Evolutionary conservation across 2,113 vertebrate species (phyloP).

Genomic region (Rhea americana): DNA sequence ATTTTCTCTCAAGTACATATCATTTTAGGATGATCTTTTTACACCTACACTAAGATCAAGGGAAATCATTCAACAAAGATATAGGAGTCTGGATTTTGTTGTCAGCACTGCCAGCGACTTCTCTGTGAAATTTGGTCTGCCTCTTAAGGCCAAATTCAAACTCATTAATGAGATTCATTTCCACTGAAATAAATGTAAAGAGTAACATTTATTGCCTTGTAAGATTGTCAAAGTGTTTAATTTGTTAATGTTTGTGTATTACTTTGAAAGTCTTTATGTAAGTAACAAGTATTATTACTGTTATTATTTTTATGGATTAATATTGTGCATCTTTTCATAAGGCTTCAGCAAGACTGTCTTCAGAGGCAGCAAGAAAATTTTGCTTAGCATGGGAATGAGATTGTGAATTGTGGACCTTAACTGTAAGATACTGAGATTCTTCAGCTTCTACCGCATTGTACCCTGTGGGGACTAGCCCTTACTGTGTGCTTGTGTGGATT

Average conservation of each 20-base stretch:
- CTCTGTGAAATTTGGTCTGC: background rate
- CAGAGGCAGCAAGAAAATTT: background rate
- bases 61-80: background rate
- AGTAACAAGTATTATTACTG: background rate
- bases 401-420: too few species aligned
- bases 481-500: background rate
- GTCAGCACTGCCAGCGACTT: background rate
- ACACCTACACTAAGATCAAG: background rate
- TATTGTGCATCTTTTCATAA: background rate
- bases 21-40: background rate
- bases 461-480: background rate
- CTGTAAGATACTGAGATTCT: background rate
- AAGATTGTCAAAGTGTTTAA: background rate
- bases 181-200: background rate
- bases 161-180: background rate
- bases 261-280: rapidly evolving
- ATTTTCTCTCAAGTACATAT: background rate
- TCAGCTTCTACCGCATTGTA: background rate
- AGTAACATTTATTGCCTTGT: background rate
- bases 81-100: background rate
- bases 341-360: background rate
- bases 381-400: too few species aligned
- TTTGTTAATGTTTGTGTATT: background rate
- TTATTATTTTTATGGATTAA: background rate
- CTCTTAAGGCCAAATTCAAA: background rate